Evolutionary conservation across 2,888 invertebrate species (phyloP).

Genomic region (Elegia similella): DNA sequence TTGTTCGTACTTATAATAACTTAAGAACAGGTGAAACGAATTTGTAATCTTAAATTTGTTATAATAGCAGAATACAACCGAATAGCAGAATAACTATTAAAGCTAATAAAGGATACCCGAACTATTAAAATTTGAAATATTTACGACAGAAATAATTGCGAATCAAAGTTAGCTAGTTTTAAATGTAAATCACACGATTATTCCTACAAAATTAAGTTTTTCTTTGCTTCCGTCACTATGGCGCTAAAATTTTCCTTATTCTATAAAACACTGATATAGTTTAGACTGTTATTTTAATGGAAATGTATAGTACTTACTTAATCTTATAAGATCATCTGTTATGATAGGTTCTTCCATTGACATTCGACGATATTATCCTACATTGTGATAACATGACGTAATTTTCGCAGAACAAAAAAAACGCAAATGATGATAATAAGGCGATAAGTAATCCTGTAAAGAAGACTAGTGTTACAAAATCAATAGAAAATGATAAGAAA

Average conservation of each 20-base stretch:
- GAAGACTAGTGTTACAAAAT: constrained; percentile 58
- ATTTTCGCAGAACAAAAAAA: constrained; percentile 58
- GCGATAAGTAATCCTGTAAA: constrained; percentile 45
- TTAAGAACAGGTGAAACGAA: too few species aligned
- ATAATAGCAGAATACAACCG: too few species aligned
- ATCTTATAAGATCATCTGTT: constrained; percentile 4
- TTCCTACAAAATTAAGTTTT: background rate
- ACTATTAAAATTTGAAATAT: too few species aligned
- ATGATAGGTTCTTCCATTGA: background rate
- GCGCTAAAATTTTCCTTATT: background rate
- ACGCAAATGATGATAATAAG: constrained; percentile 41
- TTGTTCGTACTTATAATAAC: too few species aligned
- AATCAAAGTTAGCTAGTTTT: too few species aligned
- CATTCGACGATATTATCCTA: background rate
- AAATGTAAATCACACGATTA: too few species aligned
- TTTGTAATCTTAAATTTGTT: too few species aligned
- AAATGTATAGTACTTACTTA: constrained; percentile 1
- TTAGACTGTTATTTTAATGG: background rate
- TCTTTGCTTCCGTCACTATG: background rate
- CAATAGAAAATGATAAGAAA: constrained; percentile 83
- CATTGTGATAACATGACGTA: background rate
- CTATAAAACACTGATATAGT: background rate
- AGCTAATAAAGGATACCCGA: too few species aligned
- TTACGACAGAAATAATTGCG: too few species aligned
- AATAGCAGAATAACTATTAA: too few species aligned